These are phyloP conservation scores for Bugula neritina DNA, from an alignment of 2,888 invertebrate species.

Conservation along the genomic window DNA sequence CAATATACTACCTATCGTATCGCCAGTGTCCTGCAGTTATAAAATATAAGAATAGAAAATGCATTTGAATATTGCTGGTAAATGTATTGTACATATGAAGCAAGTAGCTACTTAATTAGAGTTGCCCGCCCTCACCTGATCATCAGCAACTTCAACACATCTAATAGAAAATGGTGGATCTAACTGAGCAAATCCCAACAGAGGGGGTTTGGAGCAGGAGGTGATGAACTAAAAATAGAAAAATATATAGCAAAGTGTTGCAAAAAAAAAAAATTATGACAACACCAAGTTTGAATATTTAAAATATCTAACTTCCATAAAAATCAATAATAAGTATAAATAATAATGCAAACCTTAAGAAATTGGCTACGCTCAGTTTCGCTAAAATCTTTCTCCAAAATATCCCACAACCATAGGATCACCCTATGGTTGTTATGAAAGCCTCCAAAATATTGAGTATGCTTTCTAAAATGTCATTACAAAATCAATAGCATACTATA, in stretches of 20 bases:
- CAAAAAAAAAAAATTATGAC: background rate
- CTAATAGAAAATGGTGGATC: slow-evolving; percentile 97
- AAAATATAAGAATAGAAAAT: too few relatives aligned
- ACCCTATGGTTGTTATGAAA: slow-evolving; percentile 97
- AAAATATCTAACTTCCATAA: slow-evolving; percentile 1
- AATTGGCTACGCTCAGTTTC: slow-evolving; percentile 87
- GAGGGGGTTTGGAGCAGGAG: slow-evolving; percentile 92
- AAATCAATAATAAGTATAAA: background rate
- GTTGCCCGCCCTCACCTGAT: slow-evolving; percentile 56
- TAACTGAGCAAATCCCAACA: slow-evolving; percentile 88
- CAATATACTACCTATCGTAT: slow-evolving; percentile 80
- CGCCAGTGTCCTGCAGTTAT: slow-evolving; percentile 57
- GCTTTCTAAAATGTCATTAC: slow-evolving; percentile 48
- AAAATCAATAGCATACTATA: too few relatives aligned
- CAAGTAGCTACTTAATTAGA: slow-evolving; percentile 28
- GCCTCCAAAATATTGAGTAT: slow-evolving; percentile 98
- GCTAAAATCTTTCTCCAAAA: slow-evolving; percentile 86
- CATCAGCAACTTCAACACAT: slow-evolving; percentile 98
- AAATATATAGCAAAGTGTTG: background rate
- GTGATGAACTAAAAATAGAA: slow-evolving; percentile 55
- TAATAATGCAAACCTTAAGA: slow-evolving; percentile 62
- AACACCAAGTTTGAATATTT: too few relatives aligned
- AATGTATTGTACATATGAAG: slow-evolving; percentile 25
- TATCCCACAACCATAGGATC: slow-evolving; percentile 98
- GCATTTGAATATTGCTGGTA: too few relatives aligned